These are phyloP conservation scores for Fragum whitleyi DNA, from an alignment of 2,888 invertebrate genomes.

Conservation along the genomic window DNA sequence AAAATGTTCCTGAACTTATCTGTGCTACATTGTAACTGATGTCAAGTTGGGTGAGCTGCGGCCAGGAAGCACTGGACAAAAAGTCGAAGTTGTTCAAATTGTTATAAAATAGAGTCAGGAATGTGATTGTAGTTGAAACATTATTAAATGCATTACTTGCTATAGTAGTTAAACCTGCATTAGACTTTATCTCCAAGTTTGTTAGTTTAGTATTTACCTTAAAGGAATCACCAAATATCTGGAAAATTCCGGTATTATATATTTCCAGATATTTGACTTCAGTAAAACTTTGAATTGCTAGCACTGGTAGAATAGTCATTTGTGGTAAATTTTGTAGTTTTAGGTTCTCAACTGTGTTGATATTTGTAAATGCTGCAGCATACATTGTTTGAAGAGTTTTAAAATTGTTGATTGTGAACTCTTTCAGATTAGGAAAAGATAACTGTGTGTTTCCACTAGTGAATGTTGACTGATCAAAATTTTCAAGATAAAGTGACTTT, in stretches of 20 bases:
- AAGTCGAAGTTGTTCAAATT: constrained; percentile 10
- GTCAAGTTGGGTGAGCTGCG: constrained; percentile 64
- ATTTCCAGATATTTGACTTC: constrained; percentile 32
- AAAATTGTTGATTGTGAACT: constrained; percentile 59
- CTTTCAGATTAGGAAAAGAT: constrained; percentile 54
- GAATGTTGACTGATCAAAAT: constrained; percentile 50
- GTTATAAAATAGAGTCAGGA: constrained; percentile 39
- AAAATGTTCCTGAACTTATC: constrained; percentile 69
- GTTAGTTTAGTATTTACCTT: constrained; percentile 34
- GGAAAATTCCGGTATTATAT: constrained; percentile 34
- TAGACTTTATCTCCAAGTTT: constrained; percentile 36
- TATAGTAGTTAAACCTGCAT: constrained; percentile 31
- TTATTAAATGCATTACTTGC: constrained; percentile 40
- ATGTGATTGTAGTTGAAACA: constrained; percentile 45
- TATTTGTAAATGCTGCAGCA: constrained; percentile 26
- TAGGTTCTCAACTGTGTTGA: constrained; percentile 36
- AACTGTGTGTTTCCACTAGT: constrained; percentile 39
- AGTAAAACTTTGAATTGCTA: constrained; percentile 32
- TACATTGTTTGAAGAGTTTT: constrained; percentile 29
- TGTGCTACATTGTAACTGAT: constrained; percentile 66
- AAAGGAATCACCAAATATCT: constrained; percentile 35
- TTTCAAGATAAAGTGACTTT: constrained; percentile 59
- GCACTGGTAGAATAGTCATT: constrained; percentile 39
- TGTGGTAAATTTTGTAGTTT: constrained; percentile 19
- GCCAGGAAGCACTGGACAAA: constrained; percentile 52